Base-by-base conservation (phyloP, 1,140 invertebrate genomes). In the Diorhabda sublineata region DNA sequence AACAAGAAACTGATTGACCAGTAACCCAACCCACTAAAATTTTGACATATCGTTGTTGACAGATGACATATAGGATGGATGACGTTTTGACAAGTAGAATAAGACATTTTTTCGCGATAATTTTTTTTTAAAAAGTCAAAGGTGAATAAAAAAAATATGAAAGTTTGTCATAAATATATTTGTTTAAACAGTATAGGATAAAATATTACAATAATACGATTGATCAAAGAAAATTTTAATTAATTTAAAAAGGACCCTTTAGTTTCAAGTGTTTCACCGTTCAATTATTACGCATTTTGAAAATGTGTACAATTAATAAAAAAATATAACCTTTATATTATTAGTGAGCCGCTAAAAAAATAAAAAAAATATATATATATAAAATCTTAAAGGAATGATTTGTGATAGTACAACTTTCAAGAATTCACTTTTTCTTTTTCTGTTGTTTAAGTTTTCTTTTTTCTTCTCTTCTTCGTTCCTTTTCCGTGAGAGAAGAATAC, bases 401-500 rank as follows among this genome's bases (percentile, higher is more conserved):
- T 42, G 47, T 9, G 2, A 42, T 41, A 41, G 11, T 42, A 45
- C 41, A 9, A 9, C 42, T 45, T n/a, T 45, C 42, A 41, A 26
- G 60, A 11, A 9, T 59, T 58, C 79, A 86, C 73, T 87, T 86
- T 75, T 85, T 86, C 77, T 87, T 87, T 66, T 86, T 86, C 79
- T 83, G 77, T 76, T 89, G 86, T 76, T 90, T 90, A 5, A 85
- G 79, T 73, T 87, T 88, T 73, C 83, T 86, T 80, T 92, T 92
- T 76, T 91, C 89, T 81, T 91, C 89, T 72, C 83, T 84, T 77
- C 87, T 89, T 45, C 83, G 82, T 72, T 92, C 88, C 77, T 90
- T 90, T 9, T 91, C 89, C 69, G 85, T 86, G 75, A 92, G 81
- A 70, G 90, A 92, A 79, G 89, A 88, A 81, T 92, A 91, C 52